A percentile compares a stretch with the other conserved stretches of the same genome.
Evolutionary conservation across 2,797 vertebrate genomes (phyloP).

Genomic region (Taeniopygia guttata): DNA sequence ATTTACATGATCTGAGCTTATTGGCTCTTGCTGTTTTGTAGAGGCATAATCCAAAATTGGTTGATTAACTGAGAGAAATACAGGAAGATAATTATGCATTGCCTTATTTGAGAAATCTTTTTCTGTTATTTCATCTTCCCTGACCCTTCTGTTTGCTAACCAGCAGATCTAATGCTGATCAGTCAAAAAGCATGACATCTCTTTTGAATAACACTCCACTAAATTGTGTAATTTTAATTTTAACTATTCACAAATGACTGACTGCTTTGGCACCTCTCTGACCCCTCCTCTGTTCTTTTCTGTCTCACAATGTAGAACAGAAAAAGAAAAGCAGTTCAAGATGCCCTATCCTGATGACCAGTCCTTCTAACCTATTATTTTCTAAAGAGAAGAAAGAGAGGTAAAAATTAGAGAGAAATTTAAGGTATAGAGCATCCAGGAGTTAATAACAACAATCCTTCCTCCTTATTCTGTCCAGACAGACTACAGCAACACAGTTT

Average conservation of each 20-base stretch:
- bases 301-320: neutral
- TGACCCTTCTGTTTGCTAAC: neutral
- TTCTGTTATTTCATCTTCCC: neutral
- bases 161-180: neutral
- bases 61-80: neutral
- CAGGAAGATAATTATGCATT: neutral
- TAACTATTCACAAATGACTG: neutral
- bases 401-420: neutral
- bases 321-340: neutral
- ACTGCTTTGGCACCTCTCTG: neutral
- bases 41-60: neutral
- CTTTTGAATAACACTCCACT: neutral
- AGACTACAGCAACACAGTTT: neutral
- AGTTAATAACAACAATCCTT: neutral
- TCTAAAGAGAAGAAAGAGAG: neutral
- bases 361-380: neutral
- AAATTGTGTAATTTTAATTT: neutral
- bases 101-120: neutral
- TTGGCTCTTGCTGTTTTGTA: neutral
- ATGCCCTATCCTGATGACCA: neutral
- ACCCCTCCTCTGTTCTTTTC: neutral
- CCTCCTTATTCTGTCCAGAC: neutral
- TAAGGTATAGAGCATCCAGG: neutral
- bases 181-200: neutral
- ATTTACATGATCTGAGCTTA: neutral